These are phyloP conservation scores for Chiloscyllium plagiosum DNA, from an alignment of 2,113 vertebrate species.

Conservation along the genomic window DNA sequence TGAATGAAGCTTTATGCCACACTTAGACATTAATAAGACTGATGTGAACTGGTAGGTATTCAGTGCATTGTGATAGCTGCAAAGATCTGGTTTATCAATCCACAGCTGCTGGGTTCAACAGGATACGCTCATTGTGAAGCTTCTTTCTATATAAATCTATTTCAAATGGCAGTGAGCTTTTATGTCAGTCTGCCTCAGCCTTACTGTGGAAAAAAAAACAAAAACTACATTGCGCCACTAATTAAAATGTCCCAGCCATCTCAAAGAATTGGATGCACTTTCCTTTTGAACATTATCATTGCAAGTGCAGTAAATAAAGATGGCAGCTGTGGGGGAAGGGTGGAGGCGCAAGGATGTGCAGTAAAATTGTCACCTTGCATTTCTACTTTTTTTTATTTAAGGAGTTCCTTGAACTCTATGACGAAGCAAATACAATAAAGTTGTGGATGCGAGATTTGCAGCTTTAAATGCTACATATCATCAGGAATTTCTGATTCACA, in stretches of 20 bases:
- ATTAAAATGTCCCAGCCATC: conserved; percentile 1
- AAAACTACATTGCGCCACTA: not conserved
- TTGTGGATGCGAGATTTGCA: not conserved
- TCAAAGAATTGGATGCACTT: not conserved
- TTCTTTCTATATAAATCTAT: conserved; percentile 18
- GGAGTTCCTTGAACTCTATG: not conserved
- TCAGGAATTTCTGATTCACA: not conserved
- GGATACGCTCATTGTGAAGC: conserved; percentile 37
- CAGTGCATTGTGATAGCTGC: conserved; percentile 54
- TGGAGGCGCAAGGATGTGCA: not conserved
- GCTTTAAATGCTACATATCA: not conserved
- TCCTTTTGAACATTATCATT: not conserved
- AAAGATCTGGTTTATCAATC: conserved; percentile 49
- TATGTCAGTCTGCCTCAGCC: not conserved
- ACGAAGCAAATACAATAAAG: not conserved
- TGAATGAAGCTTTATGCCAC: conserved; percentile 86
- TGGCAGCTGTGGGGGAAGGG: not conserved
- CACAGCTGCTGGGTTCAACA: conserved; percentile 53
- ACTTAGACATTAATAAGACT: conserved; percentile 83
- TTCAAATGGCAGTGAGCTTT: not conserved
- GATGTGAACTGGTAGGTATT: conserved; percentile 68
- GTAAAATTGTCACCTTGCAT: not conserved
- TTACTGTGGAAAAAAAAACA: not conserved
- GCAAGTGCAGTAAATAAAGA: conserved; percentile 1
- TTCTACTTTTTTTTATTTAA: not conserved